Evolutionary conservation across 1,140 invertebrate genomes (phyloP).

Genomic region (Zeugodacus cucurbitae): DNA sequence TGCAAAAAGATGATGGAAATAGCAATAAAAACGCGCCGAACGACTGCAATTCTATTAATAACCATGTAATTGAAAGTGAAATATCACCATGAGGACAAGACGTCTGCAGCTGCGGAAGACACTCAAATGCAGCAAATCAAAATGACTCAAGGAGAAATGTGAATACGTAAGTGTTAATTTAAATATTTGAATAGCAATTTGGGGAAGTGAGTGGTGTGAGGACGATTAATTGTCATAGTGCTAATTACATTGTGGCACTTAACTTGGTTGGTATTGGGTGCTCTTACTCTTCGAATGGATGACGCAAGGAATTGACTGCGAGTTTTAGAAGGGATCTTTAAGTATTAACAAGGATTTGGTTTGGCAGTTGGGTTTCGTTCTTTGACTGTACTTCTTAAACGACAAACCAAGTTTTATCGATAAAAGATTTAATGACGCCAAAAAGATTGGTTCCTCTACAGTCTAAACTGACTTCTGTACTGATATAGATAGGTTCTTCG

Average conservation of each 20-base stretch:
- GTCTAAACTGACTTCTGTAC: too few species aligned
- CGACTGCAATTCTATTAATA: slow-evolving; percentile 6
- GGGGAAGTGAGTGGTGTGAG: not conserved
- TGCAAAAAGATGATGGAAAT: not conserved
- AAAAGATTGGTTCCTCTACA: too few species aligned
- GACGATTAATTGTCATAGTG: not conserved
- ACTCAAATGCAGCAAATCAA: not conserved
- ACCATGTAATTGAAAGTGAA: slow-evolving; percentile 15
- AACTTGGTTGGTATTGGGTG: too few species aligned
- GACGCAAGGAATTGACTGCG: too few species aligned
- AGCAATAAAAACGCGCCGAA: not conserved
- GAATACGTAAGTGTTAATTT: not conserved
- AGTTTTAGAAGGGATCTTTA: too few species aligned
- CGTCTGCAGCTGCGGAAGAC: not conserved
- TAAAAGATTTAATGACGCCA: too few species aligned
- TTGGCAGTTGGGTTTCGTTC: too few species aligned
- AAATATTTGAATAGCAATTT: slow-evolving; percentile 12
- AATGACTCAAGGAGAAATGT: not conserved
- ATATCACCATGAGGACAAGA: not conserved
- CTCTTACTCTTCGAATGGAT: too few species aligned
- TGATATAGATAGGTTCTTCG: too few species aligned
- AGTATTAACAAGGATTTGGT: too few species aligned
- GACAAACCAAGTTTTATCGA: too few species aligned
- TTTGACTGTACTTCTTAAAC: too few species aligned
- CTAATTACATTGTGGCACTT: not conserved